Evolutionary conservation across 2,797 vertebrate genomes (phyloP).

Genomic region (Liasis olivaceus): DNA sequence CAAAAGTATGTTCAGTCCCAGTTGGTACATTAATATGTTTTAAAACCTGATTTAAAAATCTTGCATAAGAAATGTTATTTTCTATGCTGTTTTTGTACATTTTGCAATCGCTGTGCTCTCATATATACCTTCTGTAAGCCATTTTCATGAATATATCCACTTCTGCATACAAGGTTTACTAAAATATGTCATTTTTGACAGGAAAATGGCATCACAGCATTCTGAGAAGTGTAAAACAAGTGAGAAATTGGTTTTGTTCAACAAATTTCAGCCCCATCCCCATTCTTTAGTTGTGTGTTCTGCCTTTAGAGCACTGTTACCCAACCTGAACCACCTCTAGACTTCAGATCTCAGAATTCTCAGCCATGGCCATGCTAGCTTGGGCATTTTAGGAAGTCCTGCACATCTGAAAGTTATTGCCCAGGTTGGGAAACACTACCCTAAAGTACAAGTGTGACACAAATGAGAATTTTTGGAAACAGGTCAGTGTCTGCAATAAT

Average conservation of each 20-base stretch:
- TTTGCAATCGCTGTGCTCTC: background rate
- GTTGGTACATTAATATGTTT: background rate
- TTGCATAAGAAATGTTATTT: background rate
- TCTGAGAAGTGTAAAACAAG: background rate
- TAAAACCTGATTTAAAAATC: background rate
- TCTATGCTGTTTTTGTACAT: background rate
- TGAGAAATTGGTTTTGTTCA: background rate
- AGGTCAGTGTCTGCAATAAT: background rate
- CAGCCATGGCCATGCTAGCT: background rate
- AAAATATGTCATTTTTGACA: background rate
- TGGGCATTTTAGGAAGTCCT: background rate
- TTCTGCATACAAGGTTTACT: background rate
- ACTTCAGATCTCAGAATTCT: background rate
- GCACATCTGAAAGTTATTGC: background rate
- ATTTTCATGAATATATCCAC: background rate
- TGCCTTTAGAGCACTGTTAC: background rate
- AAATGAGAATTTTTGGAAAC: background rate
- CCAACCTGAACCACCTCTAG: background rate
- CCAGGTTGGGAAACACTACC: background rate
- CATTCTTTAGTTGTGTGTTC: background rate
- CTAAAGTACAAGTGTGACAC: background rate
- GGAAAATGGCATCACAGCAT: background rate
- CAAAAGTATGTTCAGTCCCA: background rate
- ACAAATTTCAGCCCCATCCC: background rate
- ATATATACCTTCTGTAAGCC: background rate